Evolutionary conservation across 1,140 invertebrate species (phyloP).

Genomic region (Drosophila simulans): DNA sequence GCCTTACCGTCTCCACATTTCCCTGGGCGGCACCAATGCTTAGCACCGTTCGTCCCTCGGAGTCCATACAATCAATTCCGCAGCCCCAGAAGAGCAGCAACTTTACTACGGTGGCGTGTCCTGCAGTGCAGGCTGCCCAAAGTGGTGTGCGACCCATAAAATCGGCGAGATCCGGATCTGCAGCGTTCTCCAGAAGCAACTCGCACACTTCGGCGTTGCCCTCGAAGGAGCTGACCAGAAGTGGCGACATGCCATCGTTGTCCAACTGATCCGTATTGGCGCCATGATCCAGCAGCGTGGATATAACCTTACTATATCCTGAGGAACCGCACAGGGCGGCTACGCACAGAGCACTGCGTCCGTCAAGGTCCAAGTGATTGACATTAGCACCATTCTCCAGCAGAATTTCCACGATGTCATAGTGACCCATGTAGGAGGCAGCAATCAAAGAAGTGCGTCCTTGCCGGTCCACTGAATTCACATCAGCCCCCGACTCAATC

Average conservation of each 20-base stretch:
- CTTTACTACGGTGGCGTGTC: conserved; percentile 92
- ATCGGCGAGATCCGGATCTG: conserved; percentile 94
- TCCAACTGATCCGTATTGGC: conserved; percentile 95
- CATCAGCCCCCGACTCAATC: conserved; percentile 88
- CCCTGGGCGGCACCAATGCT: conserved; percentile 95
- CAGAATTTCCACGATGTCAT: conserved; percentile 94
- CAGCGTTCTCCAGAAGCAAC: conserved; percentile 92
- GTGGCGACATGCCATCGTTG: conserved; percentile 96
- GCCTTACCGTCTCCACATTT: conserved; percentile 92
- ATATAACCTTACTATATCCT: conserved; percentile 90
- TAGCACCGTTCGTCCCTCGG: conserved; percentile 95
- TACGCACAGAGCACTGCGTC: conserved; percentile 95
- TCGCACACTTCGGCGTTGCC: conserved; percentile 92
- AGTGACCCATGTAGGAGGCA: conserved; percentile 95
- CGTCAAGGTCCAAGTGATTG: conserved; percentile 95
- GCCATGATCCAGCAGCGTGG: conserved; percentile 92
- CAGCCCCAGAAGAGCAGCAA: conserved; percentile 95
- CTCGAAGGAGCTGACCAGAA: conserved; percentile 97
- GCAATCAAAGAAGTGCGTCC: conserved; percentile 96
- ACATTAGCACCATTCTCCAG: conserved; percentile 94
- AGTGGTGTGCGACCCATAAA: conserved; percentile 91
- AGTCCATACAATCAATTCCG: conserved; percentile 94
- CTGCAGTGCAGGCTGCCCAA: conserved; percentile 94
- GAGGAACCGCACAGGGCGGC: conserved; percentile 96
- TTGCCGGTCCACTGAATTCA: conserved; percentile 94